Percentiles rank a stretch among this genome's conserved stretches.
Conservation (phyloP, 2,797 vertebrate genomes). For the Brotogeris chrysoptera region DNA sequence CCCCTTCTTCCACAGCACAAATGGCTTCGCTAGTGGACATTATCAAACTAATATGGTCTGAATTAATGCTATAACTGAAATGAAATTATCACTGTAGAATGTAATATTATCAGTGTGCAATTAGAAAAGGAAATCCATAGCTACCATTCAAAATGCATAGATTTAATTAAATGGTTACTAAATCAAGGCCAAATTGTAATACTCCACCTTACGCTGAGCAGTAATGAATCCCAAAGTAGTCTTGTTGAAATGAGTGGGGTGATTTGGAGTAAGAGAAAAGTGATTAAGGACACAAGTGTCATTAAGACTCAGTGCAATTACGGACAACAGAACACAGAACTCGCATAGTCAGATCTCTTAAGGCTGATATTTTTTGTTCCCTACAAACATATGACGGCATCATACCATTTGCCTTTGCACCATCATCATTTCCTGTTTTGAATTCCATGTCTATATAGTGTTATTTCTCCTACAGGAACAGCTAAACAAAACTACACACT, state of each 20-base stretch:
- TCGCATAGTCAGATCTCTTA: background rate
- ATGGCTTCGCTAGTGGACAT: background rate
- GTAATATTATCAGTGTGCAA: background rate
- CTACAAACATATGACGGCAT: background rate
- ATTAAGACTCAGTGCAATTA: background rate
- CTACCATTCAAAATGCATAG: background rate
- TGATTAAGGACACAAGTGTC: background rate
- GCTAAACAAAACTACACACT: background rate
- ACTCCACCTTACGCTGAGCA: background rate
- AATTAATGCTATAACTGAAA: background rate
- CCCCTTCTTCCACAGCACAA: background rate
- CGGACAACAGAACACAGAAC: background rate
- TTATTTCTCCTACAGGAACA: background rate
- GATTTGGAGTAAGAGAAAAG: background rate
- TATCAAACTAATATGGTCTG: background rate
- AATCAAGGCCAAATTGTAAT: background rate
- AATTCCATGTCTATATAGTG: background rate
- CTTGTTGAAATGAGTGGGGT: background rate
- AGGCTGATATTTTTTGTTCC: background rate
- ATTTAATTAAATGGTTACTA: background rate
- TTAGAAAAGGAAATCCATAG: background rate
- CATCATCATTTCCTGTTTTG: background rate
- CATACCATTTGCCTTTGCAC: background rate
- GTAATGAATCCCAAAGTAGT: background rate
- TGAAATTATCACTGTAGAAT: background rate